These are phyloP conservation scores for Typhlichthys eigenmanni DNA, from an alignment of 2,797 vertebrate species.

Conservation along the genomic window DNA sequence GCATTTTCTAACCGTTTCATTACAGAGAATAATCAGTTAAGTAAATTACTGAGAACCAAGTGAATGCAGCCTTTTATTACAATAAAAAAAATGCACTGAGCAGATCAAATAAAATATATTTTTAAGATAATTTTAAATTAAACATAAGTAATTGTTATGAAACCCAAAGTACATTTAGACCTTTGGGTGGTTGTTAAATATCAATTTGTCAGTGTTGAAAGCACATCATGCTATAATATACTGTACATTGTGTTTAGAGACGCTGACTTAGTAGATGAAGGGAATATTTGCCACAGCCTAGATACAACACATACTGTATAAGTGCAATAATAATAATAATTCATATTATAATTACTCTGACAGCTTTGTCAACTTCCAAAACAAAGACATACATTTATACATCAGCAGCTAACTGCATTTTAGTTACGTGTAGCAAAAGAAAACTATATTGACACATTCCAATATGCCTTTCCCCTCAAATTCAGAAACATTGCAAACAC, in stretches of 20 bases:
- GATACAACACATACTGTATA: background rate
- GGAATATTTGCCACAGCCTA: background rate
- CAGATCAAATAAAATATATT: slow-evolving; percentile 6
- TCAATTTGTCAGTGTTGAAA: background rate
- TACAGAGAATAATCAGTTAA: background rate
- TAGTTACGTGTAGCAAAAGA: background rate
- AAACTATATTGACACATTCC: background rate
- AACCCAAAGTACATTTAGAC: slow-evolving; percentile 1
- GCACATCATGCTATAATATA: background rate
- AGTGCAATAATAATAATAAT: too few species aligned
- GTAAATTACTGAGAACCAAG: background rate
- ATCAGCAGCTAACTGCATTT: background rate
- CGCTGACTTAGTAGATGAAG: background rate
- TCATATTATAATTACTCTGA: too few species aligned
- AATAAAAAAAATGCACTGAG: slow-evolving; percentile 11
- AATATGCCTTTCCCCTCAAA: background rate
- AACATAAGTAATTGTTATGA: slow-evolving; percentile 14
- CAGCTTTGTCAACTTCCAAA: background rate
- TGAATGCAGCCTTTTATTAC: slow-evolving; percentile 38
- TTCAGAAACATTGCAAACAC: background rate
- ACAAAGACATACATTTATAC: background rate
- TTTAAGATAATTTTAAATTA: slow-evolving; percentile 19
- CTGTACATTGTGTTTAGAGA: background rate
- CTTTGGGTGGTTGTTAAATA: background rate
- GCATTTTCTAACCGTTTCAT: too few species aligned